phyloP scores from a whole-genome alignment of 2,113 vertebrate species.

The Macquaria ambigua region DNA sequence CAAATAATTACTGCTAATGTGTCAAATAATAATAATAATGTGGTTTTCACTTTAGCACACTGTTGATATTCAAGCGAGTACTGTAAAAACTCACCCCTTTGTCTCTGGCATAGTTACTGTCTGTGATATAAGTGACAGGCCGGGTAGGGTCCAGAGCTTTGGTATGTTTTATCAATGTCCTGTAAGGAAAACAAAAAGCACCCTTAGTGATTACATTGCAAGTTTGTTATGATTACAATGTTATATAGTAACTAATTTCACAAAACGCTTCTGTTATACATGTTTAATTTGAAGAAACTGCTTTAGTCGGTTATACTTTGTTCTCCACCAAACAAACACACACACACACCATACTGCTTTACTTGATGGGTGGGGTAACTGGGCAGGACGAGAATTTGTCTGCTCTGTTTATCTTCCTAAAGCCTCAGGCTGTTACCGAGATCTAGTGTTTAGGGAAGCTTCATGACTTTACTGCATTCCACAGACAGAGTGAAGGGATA shows the following conservation, averaged over 20 bases:
- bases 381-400: background rate
- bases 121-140: slow-evolving; percentile 91
- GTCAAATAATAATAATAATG: background rate
- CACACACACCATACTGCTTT: background rate
- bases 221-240: background rate
- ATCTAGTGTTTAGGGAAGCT: slow-evolving; percentile 18
- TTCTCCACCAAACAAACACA: background rate
- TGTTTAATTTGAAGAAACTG: background rate
- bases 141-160: slow-evolving; percentile 90
- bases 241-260: background rate
- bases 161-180: slow-evolving; percentile 91
- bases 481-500: slow-evolving; percentile 1
- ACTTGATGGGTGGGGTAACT: background rate
- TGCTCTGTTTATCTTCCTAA: background rate
- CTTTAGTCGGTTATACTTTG: background rate
- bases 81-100: slow-evolving; percentile 87
- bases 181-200: slow-evolving; percentile 63
- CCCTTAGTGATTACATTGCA: background rate
- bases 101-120: slow-evolving; percentile 86
- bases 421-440: background rate
- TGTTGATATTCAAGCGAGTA: background rate
- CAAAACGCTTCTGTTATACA: background rate
- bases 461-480: slow-evolving; percentile 59
- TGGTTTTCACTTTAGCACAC: background rate
- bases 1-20: background rate